These are phyloP conservation scores for Gymnothorax reevesii DNA, from an alignment of 2,797 vertebrate species.

Conservation along the genomic window DNA sequence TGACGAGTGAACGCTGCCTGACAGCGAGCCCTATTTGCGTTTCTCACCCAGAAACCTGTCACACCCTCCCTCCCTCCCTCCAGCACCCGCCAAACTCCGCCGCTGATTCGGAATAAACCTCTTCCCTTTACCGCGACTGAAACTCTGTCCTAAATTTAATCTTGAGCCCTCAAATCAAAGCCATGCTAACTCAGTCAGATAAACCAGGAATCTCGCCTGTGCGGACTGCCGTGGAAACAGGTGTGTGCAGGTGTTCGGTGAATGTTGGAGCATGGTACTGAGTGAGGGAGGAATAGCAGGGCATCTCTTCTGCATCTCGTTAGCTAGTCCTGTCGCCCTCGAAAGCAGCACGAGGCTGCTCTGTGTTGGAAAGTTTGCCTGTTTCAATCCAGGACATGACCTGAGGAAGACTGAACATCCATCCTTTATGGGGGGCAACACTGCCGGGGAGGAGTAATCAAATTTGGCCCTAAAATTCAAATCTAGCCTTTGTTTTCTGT, in stretches of 20 bases:
- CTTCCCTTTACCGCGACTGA: background rate
- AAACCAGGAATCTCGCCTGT: background rate
- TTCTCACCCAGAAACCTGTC: background rate
- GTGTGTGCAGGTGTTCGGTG: background rate
- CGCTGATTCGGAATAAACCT: background rate
- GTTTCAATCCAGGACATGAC: background rate
- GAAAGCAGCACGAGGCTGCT: background rate
- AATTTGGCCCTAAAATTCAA: too few species aligned
- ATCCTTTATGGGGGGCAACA: too few species aligned
- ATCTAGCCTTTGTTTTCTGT: too few species aligned
- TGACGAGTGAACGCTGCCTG: background rate
- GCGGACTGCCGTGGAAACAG: background rate
- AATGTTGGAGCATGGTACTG: background rate
- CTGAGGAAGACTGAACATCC: too few species aligned
- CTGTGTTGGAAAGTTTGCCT: background rate
- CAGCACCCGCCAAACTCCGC: background rate
- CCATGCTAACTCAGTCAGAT: background rate
- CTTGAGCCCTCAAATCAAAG: background rate
- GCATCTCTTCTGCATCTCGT: background rate
- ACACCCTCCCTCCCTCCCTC: background rate
- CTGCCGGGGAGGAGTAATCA: too few species aligned
- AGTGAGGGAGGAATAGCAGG: background rate
- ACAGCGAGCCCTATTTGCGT: background rate
- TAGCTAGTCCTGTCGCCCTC: background rate
- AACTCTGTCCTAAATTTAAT: background rate